A percentile compares a stretch with the other conserved stretches of the same genome.
Evolutionary conservation across 2,888 invertebrate genomes (phyloP).

Genomic region (Callimorpha dominula): DNA sequence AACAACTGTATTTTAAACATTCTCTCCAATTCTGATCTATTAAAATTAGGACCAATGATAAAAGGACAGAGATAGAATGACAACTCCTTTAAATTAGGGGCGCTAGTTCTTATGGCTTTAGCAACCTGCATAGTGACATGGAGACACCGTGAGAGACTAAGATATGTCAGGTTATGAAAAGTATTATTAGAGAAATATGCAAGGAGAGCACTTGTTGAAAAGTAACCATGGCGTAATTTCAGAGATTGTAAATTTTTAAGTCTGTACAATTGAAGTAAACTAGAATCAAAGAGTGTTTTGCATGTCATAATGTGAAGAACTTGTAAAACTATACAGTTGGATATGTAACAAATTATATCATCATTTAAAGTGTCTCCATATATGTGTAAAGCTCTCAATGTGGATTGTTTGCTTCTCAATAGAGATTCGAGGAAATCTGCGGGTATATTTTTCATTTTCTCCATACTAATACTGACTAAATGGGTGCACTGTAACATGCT

Average conservation of each 20-base stretch:
- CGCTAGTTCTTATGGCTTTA: slow-evolving; percentile 80
- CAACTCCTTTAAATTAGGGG: slow-evolving; percentile 81
- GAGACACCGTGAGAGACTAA: slow-evolving; percentile 81
- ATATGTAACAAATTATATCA: slow-evolving; percentile 79
- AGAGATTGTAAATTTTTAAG: slow-evolving; percentile 80
- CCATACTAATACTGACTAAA: slow-evolving; percentile 84
- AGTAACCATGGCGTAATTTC: slow-evolving; percentile 84
- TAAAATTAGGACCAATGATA: slow-evolving; percentile 79
- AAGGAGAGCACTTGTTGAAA: slow-evolving; percentile 81
- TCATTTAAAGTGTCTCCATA: slow-evolving; percentile 85
- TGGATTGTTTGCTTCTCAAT: slow-evolving; percentile 74
- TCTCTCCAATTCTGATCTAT: slow-evolving; percentile 80
- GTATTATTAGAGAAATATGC: slow-evolving; percentile 82
- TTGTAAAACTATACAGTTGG: slow-evolving; percentile 76
- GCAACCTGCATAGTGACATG: slow-evolving; percentile 84
- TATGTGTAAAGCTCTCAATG: slow-evolving; percentile 78
- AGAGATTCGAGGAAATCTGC: slow-evolving; percentile 82
- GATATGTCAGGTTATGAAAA: slow-evolving; percentile 79
- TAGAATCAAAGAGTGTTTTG: slow-evolving; percentile 84
- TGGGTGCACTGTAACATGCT: slow-evolving; percentile 81
- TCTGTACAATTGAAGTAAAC: slow-evolving; percentile 78
- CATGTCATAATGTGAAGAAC: slow-evolving; percentile 84
- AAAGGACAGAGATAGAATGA: slow-evolving; percentile 85
- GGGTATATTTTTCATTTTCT: slow-evolving; percentile 86
- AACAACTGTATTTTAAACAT: slow-evolving; percentile 83